Percentiles rank a stretch among this genome's conserved stretches.
These are phyloP conservation scores for Drosophila meridiana DNA, from an alignment of 2,888 invertebrate genomes.

Conservation along the genomic window DNA sequence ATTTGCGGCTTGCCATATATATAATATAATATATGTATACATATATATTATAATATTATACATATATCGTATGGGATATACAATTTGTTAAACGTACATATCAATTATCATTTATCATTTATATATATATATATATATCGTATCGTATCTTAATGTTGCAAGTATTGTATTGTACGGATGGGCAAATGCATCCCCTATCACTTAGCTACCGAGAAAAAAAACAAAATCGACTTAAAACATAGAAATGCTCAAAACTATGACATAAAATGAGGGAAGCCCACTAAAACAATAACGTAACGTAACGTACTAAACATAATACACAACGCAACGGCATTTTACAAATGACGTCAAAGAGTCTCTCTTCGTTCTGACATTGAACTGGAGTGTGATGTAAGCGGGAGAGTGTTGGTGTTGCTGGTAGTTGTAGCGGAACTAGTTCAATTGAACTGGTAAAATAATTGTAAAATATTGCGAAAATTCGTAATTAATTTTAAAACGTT, in stretches of 20 bases:
- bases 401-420: conserved; percentile 5
- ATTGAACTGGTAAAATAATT: not conserved
- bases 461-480: not conserved
- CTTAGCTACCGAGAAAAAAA: conserved; percentile 68
- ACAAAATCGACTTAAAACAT: conserved; percentile 55
- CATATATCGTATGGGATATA: conserved; percentile 56
- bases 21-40: conserved; percentile 35
- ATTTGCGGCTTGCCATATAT: conserved; percentile 66
- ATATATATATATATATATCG: conserved; percentile 58
- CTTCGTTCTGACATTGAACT: conserved; percentile 27
- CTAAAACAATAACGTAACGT: conserved; percentile 57
- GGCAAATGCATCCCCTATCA: conserved; percentile 64
- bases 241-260: conserved; percentile 64
- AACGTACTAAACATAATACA: conserved; percentile 62
- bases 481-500: too few species aligned
- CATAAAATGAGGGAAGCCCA: conserved; percentile 65
- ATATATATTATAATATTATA: conserved; percentile 39
- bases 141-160: conserved; percentile 66
- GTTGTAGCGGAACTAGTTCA: conserved; percentile 11
- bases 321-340: conserved; percentile 75
- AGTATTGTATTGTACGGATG: conserved; percentile 75
- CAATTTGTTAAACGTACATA: conserved; percentile 50
- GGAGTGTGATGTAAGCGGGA: conserved; percentile 17
- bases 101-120: conserved; percentile 31
- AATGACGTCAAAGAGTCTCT: conserved; percentile 67